Conservation (phyloP, 2,113 vertebrate species). For the Sterna hirundo region DNA sequence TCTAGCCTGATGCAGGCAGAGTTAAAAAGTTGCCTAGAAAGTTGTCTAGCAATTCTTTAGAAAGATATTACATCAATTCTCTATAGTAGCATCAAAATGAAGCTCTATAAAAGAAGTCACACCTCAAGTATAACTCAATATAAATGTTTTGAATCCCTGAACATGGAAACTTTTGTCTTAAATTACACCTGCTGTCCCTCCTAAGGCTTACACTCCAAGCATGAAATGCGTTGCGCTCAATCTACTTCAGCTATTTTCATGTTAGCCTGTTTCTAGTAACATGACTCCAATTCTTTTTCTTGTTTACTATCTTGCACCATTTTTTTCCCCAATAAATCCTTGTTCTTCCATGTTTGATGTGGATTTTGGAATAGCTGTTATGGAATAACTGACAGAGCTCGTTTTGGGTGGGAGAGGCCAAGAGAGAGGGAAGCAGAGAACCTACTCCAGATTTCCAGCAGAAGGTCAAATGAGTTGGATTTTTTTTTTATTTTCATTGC, state of each 20-base stretch:
- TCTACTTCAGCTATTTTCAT: neutral
- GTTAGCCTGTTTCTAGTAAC: neutral
- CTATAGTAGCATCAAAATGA: neutral
- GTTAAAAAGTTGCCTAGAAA: neutral
- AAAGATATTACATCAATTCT: neutral
- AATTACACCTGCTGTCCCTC: neutral
- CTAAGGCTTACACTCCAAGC: neutral
- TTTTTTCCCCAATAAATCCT: neutral
- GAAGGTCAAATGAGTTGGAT: neutral
- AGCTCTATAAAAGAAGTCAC: neutral
- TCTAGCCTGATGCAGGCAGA: neutral
- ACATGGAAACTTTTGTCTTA: neutral
- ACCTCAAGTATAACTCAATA: neutral
- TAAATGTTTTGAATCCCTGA: neutral
- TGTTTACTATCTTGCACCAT: accelerated
- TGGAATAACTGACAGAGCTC: neutral
- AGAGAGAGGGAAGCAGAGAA: neutral
- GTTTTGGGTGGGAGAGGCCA: accelerated
- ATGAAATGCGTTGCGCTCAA: neutral
- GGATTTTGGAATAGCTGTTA: neutral
- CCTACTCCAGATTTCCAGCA: neutral
- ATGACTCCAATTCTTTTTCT: neutral
- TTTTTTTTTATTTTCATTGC: neutral
- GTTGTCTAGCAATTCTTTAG: neutral
- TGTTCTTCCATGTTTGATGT: neutral